Conservation (phyloP, 2,113 vertebrate genomes). For the Fukomys damarensis region DNA sequence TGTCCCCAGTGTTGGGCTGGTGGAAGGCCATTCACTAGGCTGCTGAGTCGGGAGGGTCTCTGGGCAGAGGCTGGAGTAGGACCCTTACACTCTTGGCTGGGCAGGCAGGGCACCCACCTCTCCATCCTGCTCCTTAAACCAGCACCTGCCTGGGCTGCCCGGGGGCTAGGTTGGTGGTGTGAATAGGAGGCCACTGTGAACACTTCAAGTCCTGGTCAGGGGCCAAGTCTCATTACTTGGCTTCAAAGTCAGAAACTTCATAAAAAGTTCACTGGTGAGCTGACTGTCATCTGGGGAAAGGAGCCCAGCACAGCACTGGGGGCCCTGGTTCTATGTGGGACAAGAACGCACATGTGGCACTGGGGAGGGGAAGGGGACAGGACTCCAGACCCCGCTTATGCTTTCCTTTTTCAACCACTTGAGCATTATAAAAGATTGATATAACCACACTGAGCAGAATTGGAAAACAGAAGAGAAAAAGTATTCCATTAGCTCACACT, state of each 20-base stretch:
- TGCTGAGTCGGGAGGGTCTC: neutral
- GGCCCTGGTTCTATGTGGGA: slow-evolving; percentile 53
- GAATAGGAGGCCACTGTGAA: slow-evolving; percentile 69
- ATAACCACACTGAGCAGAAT: neutral
- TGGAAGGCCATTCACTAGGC: neutral
- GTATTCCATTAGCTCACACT: neutral
- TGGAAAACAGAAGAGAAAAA: slow-evolving; percentile 50
- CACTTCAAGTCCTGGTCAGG: slow-evolving; percentile 71
- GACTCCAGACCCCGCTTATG: neutral
- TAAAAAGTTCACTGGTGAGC: slow-evolving; percentile 77
- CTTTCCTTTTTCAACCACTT: slow-evolving; percentile 34
- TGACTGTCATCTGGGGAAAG: slow-evolving; percentile 64
- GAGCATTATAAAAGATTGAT: slow-evolving; percentile 4
- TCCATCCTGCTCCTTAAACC: neutral
- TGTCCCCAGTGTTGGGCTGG: neutral
- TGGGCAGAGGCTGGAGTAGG: neutral
- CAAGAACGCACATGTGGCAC: slow-evolving; percentile 58
- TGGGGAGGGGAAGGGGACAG: neutral
- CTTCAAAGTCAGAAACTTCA: slow-evolving; percentile 80
- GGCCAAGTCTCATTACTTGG: slow-evolving; percentile 76
- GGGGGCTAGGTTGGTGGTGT: slow-evolving; percentile 64
- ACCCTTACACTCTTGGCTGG: neutral
- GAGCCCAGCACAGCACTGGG: slow-evolving; percentile 6
- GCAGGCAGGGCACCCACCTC: neutral
- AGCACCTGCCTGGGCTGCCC: neutral